Evolutionary conservation across 1,140 invertebrate genomes (phyloP).

Genomic region (Eriocheir sinensis): DNA sequence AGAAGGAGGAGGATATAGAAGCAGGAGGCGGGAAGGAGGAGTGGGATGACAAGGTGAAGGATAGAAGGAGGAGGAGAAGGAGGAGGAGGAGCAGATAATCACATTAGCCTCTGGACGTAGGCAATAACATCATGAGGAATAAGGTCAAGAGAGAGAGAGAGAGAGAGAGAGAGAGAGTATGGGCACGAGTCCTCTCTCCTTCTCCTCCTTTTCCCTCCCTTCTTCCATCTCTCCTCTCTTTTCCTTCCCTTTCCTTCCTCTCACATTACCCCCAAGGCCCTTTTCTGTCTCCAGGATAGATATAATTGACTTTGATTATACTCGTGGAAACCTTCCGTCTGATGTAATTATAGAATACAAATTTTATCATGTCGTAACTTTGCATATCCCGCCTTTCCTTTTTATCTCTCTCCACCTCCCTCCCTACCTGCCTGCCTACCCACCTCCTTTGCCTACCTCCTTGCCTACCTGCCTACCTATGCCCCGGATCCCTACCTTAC

Average conservation of each 20-base stretch:
- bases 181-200: too few relatives aligned
- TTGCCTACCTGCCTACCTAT: neutral
- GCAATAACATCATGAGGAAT: too few relatives aligned
- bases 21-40: too few relatives aligned
- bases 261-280: neutral
- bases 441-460: neutral
- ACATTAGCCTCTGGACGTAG: too few relatives aligned
- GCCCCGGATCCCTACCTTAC: too few relatives aligned
- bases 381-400: neutral
- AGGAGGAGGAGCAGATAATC: too few relatives aligned
- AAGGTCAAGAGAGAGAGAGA: too few relatives aligned
- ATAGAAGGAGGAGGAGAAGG: too few relatives aligned
- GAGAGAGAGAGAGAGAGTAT: too few relatives aligned
- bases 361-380: neutral
- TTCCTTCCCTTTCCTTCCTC: neutral
- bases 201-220: too few relatives aligned
- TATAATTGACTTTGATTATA: constrained; percentile 7
- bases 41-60: too few relatives aligned
- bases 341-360: neutral
- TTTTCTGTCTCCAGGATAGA: constrained; percentile 5
- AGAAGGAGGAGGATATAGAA: too few relatives aligned
- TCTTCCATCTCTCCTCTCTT: neutral
- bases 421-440: neutral
- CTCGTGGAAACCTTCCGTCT: neutral
- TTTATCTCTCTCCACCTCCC: neutral